phyloP scores from a whole-genome alignment of 2,113 vertebrate genomes.

The Monopterus albus region DNA sequence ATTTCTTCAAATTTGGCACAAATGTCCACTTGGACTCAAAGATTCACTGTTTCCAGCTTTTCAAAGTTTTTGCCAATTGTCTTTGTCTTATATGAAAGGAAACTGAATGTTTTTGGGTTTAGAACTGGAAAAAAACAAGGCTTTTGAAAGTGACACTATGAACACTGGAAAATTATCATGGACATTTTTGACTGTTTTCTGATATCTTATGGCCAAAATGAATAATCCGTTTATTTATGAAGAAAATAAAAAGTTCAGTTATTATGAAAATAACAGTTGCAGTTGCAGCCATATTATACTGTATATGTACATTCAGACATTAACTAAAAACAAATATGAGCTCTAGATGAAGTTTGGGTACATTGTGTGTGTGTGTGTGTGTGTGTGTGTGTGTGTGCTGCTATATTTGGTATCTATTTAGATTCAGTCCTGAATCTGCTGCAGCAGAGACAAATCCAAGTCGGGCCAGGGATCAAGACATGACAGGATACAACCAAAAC shows the following conservation, averaged over 20 bases:
- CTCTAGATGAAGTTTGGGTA: slow-evolving; percentile 18
- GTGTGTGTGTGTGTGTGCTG: not conserved
- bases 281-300: too few relatives aligned
- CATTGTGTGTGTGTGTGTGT: slow-evolving; percentile 6
- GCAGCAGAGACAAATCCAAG: slow-evolving; percentile 50
- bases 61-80: not conserved
- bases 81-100: not conserved
- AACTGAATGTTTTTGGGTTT: not conserved
- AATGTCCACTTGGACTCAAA: too few relatives aligned
- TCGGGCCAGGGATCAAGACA: not conserved
- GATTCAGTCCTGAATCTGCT: slow-evolving; percentile 66
- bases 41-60: not conserved
- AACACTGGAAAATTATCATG: not conserved
- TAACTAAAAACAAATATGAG: not conserved
- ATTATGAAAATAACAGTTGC: not conserved
- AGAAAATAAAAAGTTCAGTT: too few relatives aligned
- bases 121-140: slow-evolving; percentile 1
- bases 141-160: too few relatives aligned
- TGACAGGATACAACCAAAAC: slow-evolving; percentile 15
- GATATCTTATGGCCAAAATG: not conserved
- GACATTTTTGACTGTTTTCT: not conserved
- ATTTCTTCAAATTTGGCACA: too few relatives aligned
- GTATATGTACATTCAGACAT: too few relatives aligned
- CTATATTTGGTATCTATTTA: slow-evolving; percentile 44
- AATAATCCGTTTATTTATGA: too few relatives aligned